Evolutionary conservation across 2,888 invertebrate species (phyloP), one percentile per base, ranked within the genome.

Genomic region (Caenorhabditis angaria): DNA sequence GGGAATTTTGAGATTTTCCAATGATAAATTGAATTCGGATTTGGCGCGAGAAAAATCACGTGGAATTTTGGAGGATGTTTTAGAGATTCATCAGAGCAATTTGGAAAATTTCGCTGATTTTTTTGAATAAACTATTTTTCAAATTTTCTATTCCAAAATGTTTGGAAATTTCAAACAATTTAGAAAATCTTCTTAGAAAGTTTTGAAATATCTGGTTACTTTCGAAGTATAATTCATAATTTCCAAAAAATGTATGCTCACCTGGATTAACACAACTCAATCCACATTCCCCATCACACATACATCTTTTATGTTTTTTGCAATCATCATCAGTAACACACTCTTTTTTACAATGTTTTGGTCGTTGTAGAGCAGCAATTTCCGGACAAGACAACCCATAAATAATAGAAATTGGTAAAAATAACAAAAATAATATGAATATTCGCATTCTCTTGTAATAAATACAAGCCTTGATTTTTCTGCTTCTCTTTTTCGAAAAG

Each of bases 261-360:
- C 95, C 94, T 88, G 95, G 95, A 88, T 97, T 96, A 82, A 97
- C 95, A 89, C 97, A 99, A 62, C 95, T 95, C 92, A 94, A 93
- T 66, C 97, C 97, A 87, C 97, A 97, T 1, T 88, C 88, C 57
- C 96, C 97, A 88, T 99, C 97, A 88, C 97, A 99, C 75, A 95
- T 91, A 88, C 97, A 99, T 88, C 94, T 93, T 90, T 87, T 87
- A 67, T 85, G 70, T 88, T 95, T 95, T 89, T 95, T 94, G 89
- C 97, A 97, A 88, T 97, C 96, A 87, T 93, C 93, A 87, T 97
- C 95, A 0, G 93, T 93, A 0, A 93, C 94, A 88, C 97, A 97
- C 59, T 74, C 77, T 62, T 74, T 80, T 41, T 76, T 73, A 59
- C 73, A 73, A 56, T 73, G 73, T 61, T 73, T 73, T 18, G 73